Conservation (phyloP, 2,888 invertebrate species). For the Orthosia gothica region DNA sequence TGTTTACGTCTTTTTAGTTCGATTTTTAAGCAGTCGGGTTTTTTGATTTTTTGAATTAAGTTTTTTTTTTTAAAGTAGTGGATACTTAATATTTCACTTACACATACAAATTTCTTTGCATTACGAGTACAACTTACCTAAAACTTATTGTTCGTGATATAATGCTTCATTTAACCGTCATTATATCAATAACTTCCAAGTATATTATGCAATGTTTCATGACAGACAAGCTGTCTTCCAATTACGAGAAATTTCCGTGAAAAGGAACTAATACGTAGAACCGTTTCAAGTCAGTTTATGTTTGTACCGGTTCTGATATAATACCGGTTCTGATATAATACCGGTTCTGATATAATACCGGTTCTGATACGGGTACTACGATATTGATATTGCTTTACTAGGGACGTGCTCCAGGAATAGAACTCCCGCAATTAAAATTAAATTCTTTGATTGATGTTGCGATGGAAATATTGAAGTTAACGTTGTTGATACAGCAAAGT, state of each 20-base stretch:
- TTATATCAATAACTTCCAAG: conserved; percentile 3
- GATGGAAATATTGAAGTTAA: background rate
- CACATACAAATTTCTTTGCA: background rate
- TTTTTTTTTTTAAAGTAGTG: no score
- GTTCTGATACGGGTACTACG: background rate
- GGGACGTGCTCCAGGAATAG: background rate
- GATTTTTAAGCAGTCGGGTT: no score
- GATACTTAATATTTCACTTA: no score
- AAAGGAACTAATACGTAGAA: conserved; percentile 9
- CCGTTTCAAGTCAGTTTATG: background rate
- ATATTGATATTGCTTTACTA: background rate
- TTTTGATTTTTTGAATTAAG: no score
- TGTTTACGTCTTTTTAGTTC: no score
- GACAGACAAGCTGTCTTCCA: background rate
- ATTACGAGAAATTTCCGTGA: conserved; percentile 13
- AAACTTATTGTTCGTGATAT: background rate
- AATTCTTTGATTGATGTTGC: background rate
- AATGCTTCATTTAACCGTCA: background rate
- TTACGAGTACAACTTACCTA: background rate
- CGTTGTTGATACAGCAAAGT: background rate
- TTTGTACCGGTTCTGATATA: conserved; percentile 1
- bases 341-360: background rate
- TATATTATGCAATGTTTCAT: background rate
- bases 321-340: background rate
- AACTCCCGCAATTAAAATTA: background rate